phyloP scores from a whole-genome alignment of 2,888 invertebrate species.

The Odontocolon sp. region DNA sequence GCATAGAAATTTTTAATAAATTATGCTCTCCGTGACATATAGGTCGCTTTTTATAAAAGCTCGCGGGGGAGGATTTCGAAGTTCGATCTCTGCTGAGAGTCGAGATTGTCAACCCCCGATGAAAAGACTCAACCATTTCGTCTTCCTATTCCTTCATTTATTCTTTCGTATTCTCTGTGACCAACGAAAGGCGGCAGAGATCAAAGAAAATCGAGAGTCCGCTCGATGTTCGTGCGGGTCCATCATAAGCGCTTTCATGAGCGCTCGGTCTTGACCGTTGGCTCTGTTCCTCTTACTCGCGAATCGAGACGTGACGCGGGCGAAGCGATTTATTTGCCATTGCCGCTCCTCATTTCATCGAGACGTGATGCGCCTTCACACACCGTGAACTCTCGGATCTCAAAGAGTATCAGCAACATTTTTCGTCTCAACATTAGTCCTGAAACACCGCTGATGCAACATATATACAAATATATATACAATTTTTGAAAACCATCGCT shows the following conservation, averaged over 20 bases:
- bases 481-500: no score
- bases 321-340: conserved; percentile 80
- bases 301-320: conserved; percentile 79
- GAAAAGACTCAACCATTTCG: conserved; percentile 5
- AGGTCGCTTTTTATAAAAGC: no score
- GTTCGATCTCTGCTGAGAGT: not conserved
- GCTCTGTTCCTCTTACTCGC: conserved; percentile 56
- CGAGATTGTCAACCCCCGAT: conserved; percentile 21
- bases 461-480: no score
- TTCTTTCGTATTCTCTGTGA: conserved; percentile 20
- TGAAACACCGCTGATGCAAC: no score
- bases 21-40: no score
- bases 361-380: conserved; percentile 73
- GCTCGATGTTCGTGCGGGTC: conserved; percentile 73
- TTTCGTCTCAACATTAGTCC: conserved; percentile 26
- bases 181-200: conserved; percentile 74
- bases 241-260: conserved; percentile 78
- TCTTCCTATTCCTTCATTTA: conserved; percentile 11
- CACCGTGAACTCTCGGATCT: conserved; percentile 24
- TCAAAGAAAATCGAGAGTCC: conserved; percentile 75
- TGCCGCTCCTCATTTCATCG: conserved; percentile 79
- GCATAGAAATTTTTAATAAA: no score
- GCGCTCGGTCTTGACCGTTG: conserved; percentile 72
- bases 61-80: not conserved
- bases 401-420: conserved; percentile 22